phyloP scores from a whole-genome alignment of 2,113 vertebrate species.

The Epinephelus fuscoguttatus region DNA sequence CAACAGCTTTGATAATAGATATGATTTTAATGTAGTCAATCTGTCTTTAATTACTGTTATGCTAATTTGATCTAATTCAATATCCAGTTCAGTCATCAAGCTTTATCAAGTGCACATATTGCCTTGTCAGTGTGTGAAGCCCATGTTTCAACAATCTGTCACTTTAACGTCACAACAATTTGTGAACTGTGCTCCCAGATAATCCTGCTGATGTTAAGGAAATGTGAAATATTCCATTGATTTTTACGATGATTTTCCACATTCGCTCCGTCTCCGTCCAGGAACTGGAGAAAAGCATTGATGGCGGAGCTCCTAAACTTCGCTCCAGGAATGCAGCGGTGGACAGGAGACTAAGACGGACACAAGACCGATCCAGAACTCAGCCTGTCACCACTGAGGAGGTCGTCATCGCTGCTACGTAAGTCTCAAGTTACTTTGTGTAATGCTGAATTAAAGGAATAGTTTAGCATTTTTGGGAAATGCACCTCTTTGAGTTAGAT shows the following conservation, averaged over 20 bases:
- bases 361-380: conserved; percentile 93
- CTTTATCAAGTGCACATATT: background rate
- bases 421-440: conserved; percentile 67
- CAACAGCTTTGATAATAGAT: background rate
- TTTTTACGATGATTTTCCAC: background rate
- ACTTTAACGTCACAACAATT: background rate
- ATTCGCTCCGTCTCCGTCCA: conserved; percentile 53
- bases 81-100: background rate
- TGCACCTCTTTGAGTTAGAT: too few species aligned
- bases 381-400: conserved; percentile 95
- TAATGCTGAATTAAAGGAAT: background rate
- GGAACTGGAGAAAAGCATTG: conserved; percentile 95
- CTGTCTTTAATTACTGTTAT: background rate
- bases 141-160: background rate
- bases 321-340: conserved; percentile 88
- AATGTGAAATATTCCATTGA: background rate
- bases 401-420: conserved; percentile 96
- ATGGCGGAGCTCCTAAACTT: conserved; percentile 85
- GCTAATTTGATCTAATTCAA: background rate
- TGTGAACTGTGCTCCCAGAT: background rate
- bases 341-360: conserved; percentile 90
- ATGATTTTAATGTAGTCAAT: background rate
- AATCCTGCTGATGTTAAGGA: background rate
- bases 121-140: background rate
- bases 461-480: background rate